Evolutionary conservation across 1,140 invertebrate genomes (phyloP).

Genomic region (Atta cephalotes): DNA sequence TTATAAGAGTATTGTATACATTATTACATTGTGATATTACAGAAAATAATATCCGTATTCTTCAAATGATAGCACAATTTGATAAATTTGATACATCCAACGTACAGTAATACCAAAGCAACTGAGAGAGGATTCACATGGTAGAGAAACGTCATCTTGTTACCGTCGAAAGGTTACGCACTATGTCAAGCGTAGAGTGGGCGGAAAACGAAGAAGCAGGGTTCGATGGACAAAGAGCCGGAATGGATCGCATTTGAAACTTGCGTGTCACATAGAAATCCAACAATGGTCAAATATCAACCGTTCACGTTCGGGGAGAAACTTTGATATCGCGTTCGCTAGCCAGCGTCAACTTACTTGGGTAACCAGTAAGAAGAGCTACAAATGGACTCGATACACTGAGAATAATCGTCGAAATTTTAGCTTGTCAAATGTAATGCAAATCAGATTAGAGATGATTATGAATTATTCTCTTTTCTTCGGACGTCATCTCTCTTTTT

Average conservation of each 20-base stretch:
- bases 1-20: neutral
- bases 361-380: slow-evolving; percentile 69
- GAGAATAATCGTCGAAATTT: neutral
- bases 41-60: neutral
- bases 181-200: neutral
- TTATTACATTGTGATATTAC: neutral
- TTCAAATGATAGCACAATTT: neutral
- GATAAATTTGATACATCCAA: neutral
- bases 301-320: slow-evolving; percentile 75
- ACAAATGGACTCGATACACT: slow-evolving; percentile 14
- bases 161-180: slow-evolving; percentile 41
- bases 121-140: neutral
- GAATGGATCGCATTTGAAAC: slow-evolving; percentile 82
- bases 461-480: too few relatives aligned
- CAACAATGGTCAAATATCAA: slow-evolving; percentile 79
- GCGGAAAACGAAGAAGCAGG: slow-evolving; percentile 41
- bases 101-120: neutral
- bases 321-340: slow-evolving; percentile 70
- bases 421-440: neutral
- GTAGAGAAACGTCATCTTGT: slow-evolving; percentile 36
- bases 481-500: too few relatives aligned
- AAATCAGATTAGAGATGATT: too few relatives aligned
- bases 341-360: slow-evolving; percentile 70
- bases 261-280: slow-evolving; percentile 78
- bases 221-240: slow-evolving; percentile 69